phyloP scores from a whole-genome alignment of 2,888 invertebrate genomes.

The Patella pellucida region DNA sequence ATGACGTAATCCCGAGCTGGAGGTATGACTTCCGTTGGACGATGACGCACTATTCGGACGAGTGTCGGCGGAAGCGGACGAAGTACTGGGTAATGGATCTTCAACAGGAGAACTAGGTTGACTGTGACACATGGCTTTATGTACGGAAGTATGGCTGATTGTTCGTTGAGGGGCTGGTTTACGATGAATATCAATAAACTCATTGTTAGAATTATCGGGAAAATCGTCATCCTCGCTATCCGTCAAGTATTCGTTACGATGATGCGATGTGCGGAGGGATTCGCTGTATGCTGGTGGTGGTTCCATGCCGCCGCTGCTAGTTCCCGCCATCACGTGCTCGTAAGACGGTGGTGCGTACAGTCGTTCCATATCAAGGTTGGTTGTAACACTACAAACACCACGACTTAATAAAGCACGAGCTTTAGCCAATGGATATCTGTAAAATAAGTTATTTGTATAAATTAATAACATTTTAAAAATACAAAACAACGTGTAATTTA shows the following conservation, averaged over 20 bases:
- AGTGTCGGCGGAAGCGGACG: neutral
- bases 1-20: neutral
- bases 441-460: neutral
- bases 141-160: neutral
- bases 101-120: neutral
- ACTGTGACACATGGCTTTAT: neutral
- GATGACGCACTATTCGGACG: neutral
- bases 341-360: constrained; percentile 54
- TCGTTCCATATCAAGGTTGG: constrained; percentile 35
- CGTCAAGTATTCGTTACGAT: neutral
- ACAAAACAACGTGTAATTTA: too few relatives aligned
- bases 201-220: neutral
- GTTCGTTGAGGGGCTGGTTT: neutral
- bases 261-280: neutral
- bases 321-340: constrained; percentile 42
- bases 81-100: neutral
- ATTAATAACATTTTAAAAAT: too few relatives aligned
- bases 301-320: constrained; percentile 1
- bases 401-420: neutral
- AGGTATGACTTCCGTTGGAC: neutral
- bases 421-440: constrained; percentile 14
- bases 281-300: constrained; percentile 32
- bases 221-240: neutral
- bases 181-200: neutral
- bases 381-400: constrained; percentile 4